A percentile compares a stretch with the other conserved stretches of the same genome.
Evolutionary conservation across 2,888 invertebrate genomes (phyloP).

Genomic region (Ferrisia virgata): DNA sequence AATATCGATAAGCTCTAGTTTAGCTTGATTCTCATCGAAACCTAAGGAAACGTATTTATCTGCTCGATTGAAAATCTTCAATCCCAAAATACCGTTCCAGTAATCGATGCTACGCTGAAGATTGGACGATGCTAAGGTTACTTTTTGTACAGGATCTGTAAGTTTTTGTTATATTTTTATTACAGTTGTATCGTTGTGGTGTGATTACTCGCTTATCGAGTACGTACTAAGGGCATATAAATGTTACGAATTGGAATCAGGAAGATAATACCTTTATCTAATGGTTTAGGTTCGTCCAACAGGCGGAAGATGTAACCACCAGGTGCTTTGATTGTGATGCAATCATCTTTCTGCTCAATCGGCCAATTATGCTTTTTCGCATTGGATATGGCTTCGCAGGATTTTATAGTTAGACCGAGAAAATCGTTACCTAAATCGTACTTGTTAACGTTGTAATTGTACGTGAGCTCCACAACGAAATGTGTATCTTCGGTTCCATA

Average conservation of each 20-base stretch:
- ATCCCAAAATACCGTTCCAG: slow-evolving; percentile 76
- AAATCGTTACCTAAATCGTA: slow-evolving; percentile 86
- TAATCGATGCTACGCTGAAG: slow-evolving; percentile 73
- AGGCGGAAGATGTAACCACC: slow-evolving; percentile 89
- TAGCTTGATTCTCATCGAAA: slow-evolving; percentile 70
- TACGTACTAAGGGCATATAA: no score
- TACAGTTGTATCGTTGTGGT: no score
- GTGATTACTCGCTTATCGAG: no score
- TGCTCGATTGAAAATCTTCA: slow-evolving; percentile 67
- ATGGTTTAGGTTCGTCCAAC: slow-evolving; percentile 67
- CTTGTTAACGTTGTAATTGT: slow-evolving; percentile 88
- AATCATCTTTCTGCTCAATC: slow-evolving; percentile 61
- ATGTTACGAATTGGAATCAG: background rate
- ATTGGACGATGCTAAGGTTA: slow-evolving; percentile 74
- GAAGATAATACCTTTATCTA: slow-evolving; percentile 61
- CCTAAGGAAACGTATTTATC: slow-evolving; percentile 65
- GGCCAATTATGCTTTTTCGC: slow-evolving; percentile 74
- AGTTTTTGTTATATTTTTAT: slow-evolving; percentile 4
- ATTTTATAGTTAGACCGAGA: slow-evolving; percentile 77
- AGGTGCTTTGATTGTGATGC: slow-evolving; percentile 72
- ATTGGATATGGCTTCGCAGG: slow-evolving; percentile 70
- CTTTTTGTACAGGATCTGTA: slow-evolving; percentile 75
- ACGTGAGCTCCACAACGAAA: slow-evolving; percentile 94
- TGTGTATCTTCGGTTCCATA: slow-evolving; percentile 93
- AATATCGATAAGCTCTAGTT: slow-evolving; percentile 72